Evolutionary conservation across 2,113 vertebrate species (phyloP).

Genomic region (Chaetodon trifascialis): DNA sequence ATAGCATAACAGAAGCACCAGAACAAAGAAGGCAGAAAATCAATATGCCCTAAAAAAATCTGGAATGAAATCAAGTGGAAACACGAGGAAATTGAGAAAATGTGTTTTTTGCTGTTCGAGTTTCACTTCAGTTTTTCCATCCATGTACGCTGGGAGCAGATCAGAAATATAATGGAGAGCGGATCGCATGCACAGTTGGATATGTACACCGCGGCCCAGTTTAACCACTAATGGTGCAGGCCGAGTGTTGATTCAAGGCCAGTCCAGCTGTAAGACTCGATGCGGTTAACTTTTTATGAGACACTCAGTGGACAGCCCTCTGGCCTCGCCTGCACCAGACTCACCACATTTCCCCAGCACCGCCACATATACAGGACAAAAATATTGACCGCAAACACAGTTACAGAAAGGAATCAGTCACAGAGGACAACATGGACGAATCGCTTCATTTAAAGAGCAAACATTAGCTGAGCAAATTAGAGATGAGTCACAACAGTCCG

Average conservation of each 20-base stretch:
- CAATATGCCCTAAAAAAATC: background rate
- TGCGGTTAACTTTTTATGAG: constrained; percentile 61
- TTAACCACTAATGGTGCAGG: constrained; percentile 33
- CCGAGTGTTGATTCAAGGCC: constrained; percentile 38
- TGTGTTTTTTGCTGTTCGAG: background rate
- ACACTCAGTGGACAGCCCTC: constrained; percentile 40
- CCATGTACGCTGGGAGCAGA: constrained; percentile 25
- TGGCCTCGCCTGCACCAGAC: constrained; percentile 44
- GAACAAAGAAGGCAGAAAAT: constrained; percentile 26
- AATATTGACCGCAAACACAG: constrained; percentile 43
- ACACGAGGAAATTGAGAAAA: constrained; percentile 29
- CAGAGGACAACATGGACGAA: constrained; percentile 4
- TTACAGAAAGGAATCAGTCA: constrained; percentile 27
- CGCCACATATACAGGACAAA: constrained; percentile 25
- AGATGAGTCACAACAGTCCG: constrained; percentile 35
- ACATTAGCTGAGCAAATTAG: constrained; percentile 17
- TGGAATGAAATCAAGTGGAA: constrained; percentile 32
- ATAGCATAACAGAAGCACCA: constrained; percentile 12
- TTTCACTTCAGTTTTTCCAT: constrained; percentile 24
- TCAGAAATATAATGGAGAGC: constrained; percentile 45
- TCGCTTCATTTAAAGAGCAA: constrained; percentile 34
- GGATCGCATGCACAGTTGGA: constrained; percentile 41
- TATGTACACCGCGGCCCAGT: constrained; percentile 47
- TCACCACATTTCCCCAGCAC: constrained; percentile 46
- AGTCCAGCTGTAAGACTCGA: constrained; percentile 49